Percentiles rank a stretch among this genome's conserved stretches.
Conservation (phyloP, 1,140 invertebrate genomes). For the Bombus impatiens region DNA sequence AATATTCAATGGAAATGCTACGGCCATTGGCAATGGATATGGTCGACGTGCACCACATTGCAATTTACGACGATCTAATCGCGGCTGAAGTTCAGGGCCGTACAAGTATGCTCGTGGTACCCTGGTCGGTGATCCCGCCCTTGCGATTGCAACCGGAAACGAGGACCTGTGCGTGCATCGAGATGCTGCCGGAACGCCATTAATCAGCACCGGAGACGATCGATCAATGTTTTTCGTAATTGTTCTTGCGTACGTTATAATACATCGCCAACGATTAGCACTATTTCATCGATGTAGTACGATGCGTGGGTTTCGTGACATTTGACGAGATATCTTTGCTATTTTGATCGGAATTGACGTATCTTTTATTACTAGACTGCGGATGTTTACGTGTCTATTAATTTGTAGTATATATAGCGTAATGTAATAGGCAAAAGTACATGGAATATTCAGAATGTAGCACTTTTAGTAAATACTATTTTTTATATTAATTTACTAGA, state of each 20-base stretch:
- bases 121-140: not conserved
- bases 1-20: conserved; percentile 77
- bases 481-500: no score
- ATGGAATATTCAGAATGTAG: no score
- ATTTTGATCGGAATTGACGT: not conserved
- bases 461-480: no score
- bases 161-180: not conserved
- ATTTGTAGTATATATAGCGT: no score
- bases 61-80: conserved; percentile 76
- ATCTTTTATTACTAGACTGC: not conserved
- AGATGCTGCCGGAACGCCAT: not conserved
- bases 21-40: conserved; percentile 72
- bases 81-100: conserved; percentile 73
- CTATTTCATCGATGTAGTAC: not conserved
- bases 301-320: not conserved
- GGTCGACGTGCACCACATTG: conserved; percentile 77
- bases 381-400: no score
- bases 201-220: conserved; percentile 23
- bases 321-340: not conserved
- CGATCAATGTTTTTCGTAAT: conserved; percentile 30
- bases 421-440: no score
- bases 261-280: no score
- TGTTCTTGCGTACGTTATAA: no score
- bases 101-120: not conserved
- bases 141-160: conserved; percentile 8